Percentiles rank a stretch among this genome's conserved stretches.
phyloP scores from a whole-genome alignment of 2,113 vertebrate species.

The Athene noctua region DNA sequence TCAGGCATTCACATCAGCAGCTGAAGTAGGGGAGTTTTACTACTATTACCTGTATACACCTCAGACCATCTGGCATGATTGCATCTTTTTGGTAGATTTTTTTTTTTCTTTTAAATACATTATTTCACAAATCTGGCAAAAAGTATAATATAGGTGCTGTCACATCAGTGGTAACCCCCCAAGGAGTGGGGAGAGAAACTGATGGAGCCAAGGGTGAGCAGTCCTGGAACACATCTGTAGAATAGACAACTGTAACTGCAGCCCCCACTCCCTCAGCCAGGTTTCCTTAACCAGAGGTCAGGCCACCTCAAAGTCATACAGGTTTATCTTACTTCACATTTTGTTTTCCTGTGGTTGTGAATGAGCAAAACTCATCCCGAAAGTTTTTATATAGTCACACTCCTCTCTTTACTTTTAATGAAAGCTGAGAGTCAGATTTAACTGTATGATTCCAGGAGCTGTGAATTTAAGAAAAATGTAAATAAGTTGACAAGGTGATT shows the following conservation, averaged over 20 bases:
- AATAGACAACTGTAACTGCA: not conserved
- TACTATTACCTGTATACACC: not conserved
- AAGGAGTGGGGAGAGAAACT: not conserved
- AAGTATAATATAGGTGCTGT: not conserved
- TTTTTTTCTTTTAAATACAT: not conserved
- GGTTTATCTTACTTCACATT: not conserved
- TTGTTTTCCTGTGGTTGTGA: not conserved
- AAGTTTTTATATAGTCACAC: not conserved
- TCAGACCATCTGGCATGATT: not conserved
- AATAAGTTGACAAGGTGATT: not conserved
- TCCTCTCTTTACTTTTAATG: not conserved
- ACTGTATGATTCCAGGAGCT: not conserved
- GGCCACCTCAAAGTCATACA: not conserved
- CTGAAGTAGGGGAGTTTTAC: not conserved
- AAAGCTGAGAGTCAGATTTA: not conserved
- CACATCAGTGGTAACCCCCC: fast-evolving
- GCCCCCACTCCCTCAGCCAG: fast-evolving
- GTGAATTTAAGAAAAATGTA: not conserved
- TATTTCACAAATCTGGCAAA: not conserved
- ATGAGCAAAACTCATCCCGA: not conserved
- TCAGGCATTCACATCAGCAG: not conserved
- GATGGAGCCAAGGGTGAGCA: not conserved
- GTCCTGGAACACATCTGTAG: not conserved
- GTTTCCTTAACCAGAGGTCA: not conserved
- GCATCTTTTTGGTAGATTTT: not conserved